These are phyloP conservation scores for Hybognathus amarus DNA, from an alignment of 2,797 vertebrate genomes.

Conservation along the genomic window DNA sequence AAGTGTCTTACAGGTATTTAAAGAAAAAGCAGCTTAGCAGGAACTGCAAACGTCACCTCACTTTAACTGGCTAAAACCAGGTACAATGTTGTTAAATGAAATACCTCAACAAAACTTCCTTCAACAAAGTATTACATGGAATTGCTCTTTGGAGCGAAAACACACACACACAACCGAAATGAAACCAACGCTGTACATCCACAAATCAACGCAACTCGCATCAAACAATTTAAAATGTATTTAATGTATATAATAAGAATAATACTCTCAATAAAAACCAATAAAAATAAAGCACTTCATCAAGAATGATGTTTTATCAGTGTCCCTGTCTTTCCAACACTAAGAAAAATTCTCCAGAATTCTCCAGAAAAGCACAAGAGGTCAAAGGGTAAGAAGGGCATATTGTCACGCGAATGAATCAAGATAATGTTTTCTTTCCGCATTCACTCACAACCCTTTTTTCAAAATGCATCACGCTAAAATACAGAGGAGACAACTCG, in stretches of 20 bases:
- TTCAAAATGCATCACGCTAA: constrained; percentile 17
- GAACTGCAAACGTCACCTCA: neutral
- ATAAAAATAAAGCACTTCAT: constrained; percentile 35
- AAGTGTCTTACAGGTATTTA: neutral
- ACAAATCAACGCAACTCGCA: neutral
- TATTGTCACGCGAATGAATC: constrained; percentile 9
- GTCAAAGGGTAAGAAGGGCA: neutral
- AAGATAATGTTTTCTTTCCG: neutral
- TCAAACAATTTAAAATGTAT: neutral
- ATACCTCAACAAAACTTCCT: neutral
- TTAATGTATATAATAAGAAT: constrained; percentile 30
- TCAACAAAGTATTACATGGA: neutral
- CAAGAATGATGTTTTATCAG: constrained; percentile 12
- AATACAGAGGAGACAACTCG: neutral
- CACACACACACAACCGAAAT: neutral
- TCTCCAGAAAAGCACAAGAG: constrained; percentile 28
- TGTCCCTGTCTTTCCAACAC: constrained; percentile 2
- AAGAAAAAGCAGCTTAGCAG: neutral
- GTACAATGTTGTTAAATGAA: neutral
- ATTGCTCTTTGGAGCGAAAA: neutral
- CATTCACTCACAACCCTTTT: neutral
- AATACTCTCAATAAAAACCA: constrained; percentile 24
- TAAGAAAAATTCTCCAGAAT: neutral
- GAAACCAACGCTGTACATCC: neutral
- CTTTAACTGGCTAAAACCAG: neutral